phyloP scores from a whole-genome alignment of 2,888 invertebrate genomes.

The Tyria jacobaeae region DNA sequence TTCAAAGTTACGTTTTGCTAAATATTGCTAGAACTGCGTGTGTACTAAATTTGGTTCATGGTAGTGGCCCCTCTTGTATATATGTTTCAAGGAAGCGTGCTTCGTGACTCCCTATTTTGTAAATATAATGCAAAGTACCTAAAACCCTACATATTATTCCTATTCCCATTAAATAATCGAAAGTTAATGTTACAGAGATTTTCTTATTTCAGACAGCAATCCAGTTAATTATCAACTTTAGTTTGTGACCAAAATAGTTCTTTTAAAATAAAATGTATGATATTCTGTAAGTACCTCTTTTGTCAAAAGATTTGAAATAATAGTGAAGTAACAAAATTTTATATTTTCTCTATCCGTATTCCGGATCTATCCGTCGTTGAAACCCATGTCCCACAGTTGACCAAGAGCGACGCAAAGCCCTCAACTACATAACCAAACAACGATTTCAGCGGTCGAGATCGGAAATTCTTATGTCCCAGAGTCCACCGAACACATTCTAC shows the following conservation, averaged over 20 bases:
- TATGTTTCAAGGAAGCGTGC: slow-evolving; percentile 3
- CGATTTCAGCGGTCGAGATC: slow-evolving; percentile 79
- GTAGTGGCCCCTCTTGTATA: slow-evolving; percentile 34
- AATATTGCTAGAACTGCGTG: slow-evolving; percentile 22
- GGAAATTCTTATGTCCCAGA: slow-evolving; percentile 77
- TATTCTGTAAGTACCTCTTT: slow-evolving; percentile 14
- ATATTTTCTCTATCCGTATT: no score
- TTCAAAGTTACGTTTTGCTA: slow-evolving; percentile 9
- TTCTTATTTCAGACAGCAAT: slow-evolving; percentile 20
- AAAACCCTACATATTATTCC: neutral
- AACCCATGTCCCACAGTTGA: neutral
- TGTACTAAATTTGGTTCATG: slow-evolving; percentile 30
- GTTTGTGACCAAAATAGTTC: neutral
- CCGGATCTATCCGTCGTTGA: no score
- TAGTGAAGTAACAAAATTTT: no score
- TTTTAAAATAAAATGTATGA: slow-evolving; percentile 3
- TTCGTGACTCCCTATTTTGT: slow-evolving; percentile 12
- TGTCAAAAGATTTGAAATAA: neutral
- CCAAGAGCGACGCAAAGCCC: neutral
- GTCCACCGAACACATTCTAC: slow-evolving; percentile 68
- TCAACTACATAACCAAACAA: slow-evolving; percentile 22
- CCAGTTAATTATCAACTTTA: neutral
- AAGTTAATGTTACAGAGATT: slow-evolving; percentile 13
- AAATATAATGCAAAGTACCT: slow-evolving; percentile 3
- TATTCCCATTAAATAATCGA: neutral